Evolutionary conservation across 1,140 invertebrate species (phyloP).

Genomic region (Zaprionus inermis): DNA sequence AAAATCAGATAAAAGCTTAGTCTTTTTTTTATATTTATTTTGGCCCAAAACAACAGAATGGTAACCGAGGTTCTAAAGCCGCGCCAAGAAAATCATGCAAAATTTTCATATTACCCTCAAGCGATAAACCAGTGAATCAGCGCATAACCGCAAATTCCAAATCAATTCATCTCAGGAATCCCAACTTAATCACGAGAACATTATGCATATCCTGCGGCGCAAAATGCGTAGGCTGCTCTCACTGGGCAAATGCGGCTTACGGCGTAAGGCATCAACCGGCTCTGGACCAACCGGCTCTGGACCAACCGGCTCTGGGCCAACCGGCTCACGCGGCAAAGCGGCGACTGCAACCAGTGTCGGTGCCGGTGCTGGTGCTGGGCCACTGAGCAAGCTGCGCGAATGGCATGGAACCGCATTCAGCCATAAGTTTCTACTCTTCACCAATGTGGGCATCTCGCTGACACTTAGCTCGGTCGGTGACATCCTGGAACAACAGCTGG

Average conservation of each 20-base stretch:
- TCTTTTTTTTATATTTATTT: slow-evolving; percentile 2
- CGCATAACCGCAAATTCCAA: not conserved
- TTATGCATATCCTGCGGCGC: slow-evolving; percentile 35
- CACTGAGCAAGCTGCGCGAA: slow-evolving; percentile 54
- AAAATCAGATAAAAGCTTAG: slow-evolving; percentile 7
- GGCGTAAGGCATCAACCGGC: slow-evolving; percentile 8
- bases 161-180: not conserved
- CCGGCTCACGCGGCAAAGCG: not conserved
- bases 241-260: slow-evolving; percentile 20
- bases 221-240: slow-evolving; percentile 33
- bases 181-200: not conserved
- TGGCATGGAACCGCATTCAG: slow-evolving; percentile 86
- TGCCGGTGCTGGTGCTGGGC: slow-evolving; percentile 4
- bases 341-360: not conserved
- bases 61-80: slow-evolving; percentile 5
- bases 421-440: slow-evolving; percentile 91
- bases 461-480: slow-evolving; percentile 92
- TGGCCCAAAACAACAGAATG: slow-evolving; percentile 24
- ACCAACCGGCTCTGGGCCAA: not conserved
- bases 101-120: slow-evolving; percentile 10
- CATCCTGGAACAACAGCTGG: slow-evolving; percentile 93
- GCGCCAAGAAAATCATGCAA: slow-evolving; percentile 27
- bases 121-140: not conserved
- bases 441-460: slow-evolving; percentile 93
- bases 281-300: not conserved